Conservation (phyloP, 2,797 vertebrate genomes). For the Poecilia gillii region DNA sequence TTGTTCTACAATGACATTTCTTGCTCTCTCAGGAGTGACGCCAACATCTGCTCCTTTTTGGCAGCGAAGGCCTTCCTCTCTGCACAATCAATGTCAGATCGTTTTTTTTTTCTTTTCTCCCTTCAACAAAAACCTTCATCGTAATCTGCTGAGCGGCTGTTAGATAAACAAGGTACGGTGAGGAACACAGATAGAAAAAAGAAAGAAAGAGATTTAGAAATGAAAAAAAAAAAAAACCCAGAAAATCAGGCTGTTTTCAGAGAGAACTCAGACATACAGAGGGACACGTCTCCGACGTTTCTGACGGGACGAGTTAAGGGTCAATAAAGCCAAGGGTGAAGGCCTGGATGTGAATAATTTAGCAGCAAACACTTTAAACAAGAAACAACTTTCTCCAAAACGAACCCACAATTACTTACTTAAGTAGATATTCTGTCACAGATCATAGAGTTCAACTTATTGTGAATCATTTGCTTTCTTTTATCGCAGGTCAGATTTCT, state of each 20-base stretch:
- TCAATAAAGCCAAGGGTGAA: conserved; percentile 1
- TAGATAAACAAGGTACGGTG: neutral
- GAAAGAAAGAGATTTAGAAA: neutral
- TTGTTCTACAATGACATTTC: conserved; percentile 10
- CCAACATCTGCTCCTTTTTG: conserved; percentile 9
- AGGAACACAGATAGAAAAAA: conserved; percentile 1
- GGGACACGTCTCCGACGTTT: conserved; percentile 79
- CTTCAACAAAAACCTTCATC: neutral
- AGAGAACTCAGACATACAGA: conserved; percentile 86
- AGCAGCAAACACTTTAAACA: neutral
- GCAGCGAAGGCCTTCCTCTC: neutral
- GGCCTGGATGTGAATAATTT: neutral
- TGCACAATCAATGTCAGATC: conserved; percentile 11
- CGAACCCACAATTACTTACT: neutral
- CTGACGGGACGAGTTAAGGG: conserved; percentile 78
- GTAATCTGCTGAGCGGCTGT: neutral
- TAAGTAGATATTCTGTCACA: neutral
- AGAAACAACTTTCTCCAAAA: neutral
- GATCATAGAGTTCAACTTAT: neutral
- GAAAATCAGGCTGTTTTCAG: conserved; percentile 50
- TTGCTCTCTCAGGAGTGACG: neutral
- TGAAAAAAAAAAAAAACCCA: neutral
- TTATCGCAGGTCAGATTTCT: neutral
- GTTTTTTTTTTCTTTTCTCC: neutral
- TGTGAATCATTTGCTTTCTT: neutral